These are phyloP conservation scores for Seira musarum DNA, from an alignment of 2,888 invertebrate genomes.

Conservation along the genomic window DNA sequence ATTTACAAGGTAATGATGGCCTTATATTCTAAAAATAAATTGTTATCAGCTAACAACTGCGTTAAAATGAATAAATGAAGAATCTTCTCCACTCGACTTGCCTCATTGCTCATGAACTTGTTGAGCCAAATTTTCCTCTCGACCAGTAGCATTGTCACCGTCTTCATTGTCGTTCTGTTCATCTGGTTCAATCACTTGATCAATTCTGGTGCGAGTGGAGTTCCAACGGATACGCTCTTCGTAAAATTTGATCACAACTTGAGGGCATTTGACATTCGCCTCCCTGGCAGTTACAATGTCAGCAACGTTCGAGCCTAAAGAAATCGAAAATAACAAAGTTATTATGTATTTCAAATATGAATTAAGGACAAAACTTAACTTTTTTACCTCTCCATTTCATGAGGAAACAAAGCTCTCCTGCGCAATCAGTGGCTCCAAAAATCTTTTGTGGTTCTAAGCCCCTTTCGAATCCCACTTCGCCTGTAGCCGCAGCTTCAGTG, in stretches of 20 bases:
- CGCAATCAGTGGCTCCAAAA: constrained; percentile 18
- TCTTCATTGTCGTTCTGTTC: background rate
- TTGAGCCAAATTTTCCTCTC: no score
- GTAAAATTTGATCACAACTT: constrained; percentile 48
- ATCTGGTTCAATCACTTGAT: background rate
- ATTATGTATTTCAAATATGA: background rate
- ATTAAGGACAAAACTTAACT: background rate
- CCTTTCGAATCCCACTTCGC: constrained; percentile 34
- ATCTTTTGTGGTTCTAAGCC: constrained; percentile 32
- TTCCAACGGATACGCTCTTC: constrained; percentile 18
- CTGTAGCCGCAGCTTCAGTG: background rate
- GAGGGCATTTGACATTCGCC: constrained; percentile 43
- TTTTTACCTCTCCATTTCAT: constrained; percentile 44
- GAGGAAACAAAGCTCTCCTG: constrained; percentile 27
- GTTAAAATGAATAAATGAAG: no score
- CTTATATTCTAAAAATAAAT: no score
- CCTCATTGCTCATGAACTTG: no score
- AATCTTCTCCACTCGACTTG: no score
- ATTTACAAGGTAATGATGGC: no score
- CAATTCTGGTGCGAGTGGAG: background rate
- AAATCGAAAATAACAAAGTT: background rate
- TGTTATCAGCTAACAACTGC: no score
- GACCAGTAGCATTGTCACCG: background rate
- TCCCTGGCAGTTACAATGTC: constrained; percentile 32
- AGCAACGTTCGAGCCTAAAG: constrained; percentile 13